Conservation (phyloP, 1,140 invertebrate genomes). For the Liolophura sinensis region DNA sequence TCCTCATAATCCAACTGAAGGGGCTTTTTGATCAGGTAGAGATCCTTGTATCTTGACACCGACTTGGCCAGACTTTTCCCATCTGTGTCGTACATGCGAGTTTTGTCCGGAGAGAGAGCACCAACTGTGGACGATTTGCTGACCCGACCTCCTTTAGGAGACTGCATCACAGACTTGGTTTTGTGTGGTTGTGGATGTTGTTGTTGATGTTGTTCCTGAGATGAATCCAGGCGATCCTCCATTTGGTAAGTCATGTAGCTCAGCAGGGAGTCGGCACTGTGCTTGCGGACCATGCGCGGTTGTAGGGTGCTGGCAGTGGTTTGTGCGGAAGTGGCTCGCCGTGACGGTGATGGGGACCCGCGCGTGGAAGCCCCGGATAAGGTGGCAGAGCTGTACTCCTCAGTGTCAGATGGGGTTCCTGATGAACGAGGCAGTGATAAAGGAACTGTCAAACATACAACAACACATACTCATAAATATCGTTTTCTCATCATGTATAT, state of each 20-base stretch:
- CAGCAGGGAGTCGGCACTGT: constrained; percentile 40
- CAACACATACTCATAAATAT: neutral
- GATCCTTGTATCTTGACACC: constrained; percentile 42
- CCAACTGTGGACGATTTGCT: constrained; percentile 58
- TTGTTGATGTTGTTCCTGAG: constrained; percentile 26
- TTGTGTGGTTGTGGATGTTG: too few species aligned
- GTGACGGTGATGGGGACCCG: constrained; percentile 40
- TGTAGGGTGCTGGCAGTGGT: constrained; percentile 73
- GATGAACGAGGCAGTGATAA: constrained; percentile 61
- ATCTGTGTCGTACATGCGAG: too few species aligned
- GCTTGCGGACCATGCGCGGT: constrained; percentile 61
- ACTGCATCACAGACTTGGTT: too few species aligned
- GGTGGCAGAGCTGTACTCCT: constrained; percentile 79
- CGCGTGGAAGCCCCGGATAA: constrained; percentile 22
- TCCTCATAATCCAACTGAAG: constrained; percentile 54
- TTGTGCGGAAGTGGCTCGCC: constrained; percentile 54
- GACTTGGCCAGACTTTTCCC: constrained; percentile 5
- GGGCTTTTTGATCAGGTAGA: constrained; percentile 52
- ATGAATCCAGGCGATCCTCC: constrained; percentile 58
- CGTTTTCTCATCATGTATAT: too few species aligned
- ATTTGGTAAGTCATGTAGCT: constrained; percentile 68
- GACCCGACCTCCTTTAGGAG: neutral
- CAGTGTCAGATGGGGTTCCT: constrained; percentile 74
- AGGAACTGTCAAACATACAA: constrained; percentile 14
- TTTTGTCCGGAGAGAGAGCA: constrained; percentile 42